Base-by-base conservation (phyloP, 2,888 invertebrate genomes). In the Coleophora deauratella region DNA sequence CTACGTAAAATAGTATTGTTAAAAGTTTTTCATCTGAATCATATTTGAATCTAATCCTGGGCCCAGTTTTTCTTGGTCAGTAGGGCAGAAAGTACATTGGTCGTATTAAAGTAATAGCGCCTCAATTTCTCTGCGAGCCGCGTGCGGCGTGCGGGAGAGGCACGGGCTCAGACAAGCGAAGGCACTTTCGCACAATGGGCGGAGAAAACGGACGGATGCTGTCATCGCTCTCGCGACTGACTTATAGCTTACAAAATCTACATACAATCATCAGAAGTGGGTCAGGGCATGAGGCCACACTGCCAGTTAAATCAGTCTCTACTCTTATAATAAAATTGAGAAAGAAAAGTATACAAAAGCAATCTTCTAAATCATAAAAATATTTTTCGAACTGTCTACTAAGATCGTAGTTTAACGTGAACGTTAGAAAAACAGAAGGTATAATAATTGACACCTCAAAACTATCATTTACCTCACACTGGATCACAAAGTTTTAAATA, bases 211-310 rank as follows among this genome's bases (percentile, higher is more conserved):
- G 59, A 68, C 66, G 66, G 72, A 78, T 76, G 75, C 74, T 84
- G 79, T 80, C 79, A 80, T 77, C 76, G 58, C 54, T 57, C 62
- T 66, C 66, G 62, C 63, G 62, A 53, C 63, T 78, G 69, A 79
- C 72, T 77, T 81, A 79, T 75, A 73, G 66, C 75, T 79, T 74
- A 74, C 72, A 75, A 75, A 81, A 84, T 84, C 81, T 81, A 79
- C 82, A 82, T 82, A 84, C 81, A 85, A 82, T 84, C 73, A 76
- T 74, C 69, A 66, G 52, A 78, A 71, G 79, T 82, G 62, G 78
- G 80, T 70, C 80, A 80, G 78, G 84, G 72, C 78, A 82, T 78
- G 81, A 68, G 81, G 80, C 66, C 71, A 68, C 57, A 55, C 59
- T 55, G 65, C 62, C 65, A 66, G 62, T 61, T 61, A 57, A 47